A percentile compares a stretch with the other conserved stretches of the same genome.
These are phyloP conservation scores for Alentia gelatinosa DNA, from an alignment of 2,888 invertebrate genomes.

Conservation along the genomic window DNA sequence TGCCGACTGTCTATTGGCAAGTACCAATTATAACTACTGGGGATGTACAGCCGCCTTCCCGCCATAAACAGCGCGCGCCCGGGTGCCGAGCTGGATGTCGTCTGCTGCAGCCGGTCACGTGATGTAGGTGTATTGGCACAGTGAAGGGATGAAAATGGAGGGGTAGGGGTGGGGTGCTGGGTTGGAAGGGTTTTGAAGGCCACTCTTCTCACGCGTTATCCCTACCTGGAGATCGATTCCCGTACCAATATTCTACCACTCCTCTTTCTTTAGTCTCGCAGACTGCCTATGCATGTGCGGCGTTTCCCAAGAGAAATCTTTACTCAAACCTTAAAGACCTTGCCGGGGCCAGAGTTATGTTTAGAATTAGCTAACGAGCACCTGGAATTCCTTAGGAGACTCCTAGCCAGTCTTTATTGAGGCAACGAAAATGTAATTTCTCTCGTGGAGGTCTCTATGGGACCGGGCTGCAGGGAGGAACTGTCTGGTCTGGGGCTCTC, in stretches of 20 bases:
- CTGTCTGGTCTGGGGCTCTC: too few species aligned
- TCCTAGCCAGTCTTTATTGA: too few species aligned
- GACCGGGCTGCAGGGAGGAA: too few species aligned
- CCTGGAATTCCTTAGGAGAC: too few species aligned
- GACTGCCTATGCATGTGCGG: background rate
- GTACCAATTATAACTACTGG: background rate
- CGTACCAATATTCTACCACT: background rate
- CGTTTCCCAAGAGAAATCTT: background rate
- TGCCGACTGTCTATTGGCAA: slow-evolving; percentile 11
- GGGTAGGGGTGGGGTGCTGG: background rate
- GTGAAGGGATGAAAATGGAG: background rate
- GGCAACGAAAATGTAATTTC: too few species aligned
- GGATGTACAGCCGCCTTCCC: background rate
- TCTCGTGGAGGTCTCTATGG: too few species aligned
- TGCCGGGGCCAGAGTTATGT: background rate
- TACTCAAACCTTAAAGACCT: too few species aligned
- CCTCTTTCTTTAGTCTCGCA: background rate
- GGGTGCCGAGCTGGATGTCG: background rate
- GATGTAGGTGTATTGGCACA: background rate
- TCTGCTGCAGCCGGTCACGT: background rate
- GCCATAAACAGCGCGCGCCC: background rate
- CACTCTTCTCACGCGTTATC: background rate
- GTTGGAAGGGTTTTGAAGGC: background rate
- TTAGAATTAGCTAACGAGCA: too few species aligned
- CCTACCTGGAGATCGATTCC: background rate